Percentiles rank a stretch among this genome's conserved stretches.
phyloP scores from a whole-genome alignment of 2,888 invertebrate species.

The Subacronicta megacephala region DNA sequence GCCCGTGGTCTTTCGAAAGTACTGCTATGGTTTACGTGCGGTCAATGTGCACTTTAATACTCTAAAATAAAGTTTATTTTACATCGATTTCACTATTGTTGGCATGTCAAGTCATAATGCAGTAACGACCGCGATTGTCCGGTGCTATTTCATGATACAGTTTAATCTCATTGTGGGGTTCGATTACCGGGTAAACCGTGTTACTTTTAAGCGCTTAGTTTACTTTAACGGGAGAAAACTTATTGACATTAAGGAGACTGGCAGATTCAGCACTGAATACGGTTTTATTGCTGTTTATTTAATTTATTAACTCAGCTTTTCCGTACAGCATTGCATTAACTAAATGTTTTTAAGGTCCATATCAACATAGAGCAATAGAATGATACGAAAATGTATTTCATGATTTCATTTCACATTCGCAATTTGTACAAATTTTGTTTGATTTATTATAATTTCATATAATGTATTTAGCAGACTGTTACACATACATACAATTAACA shows the following conservation, averaged over 20 bases:
- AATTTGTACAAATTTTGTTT: too few species aligned
- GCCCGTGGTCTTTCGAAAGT: constrained; percentile 71
- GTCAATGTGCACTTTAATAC: constrained; percentile 44
- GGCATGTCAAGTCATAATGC: constrained; percentile 63
- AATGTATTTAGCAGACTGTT: too few species aligned
- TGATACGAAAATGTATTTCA: too few species aligned
- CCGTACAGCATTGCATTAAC: not conserved
- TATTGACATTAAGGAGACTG: constrained; percentile 33
- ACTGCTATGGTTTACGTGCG: constrained; percentile 64
- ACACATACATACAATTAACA: too few species aligned
- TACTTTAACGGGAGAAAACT: constrained; percentile 44
- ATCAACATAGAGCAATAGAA: too few species aligned
- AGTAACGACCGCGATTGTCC: constrained; percentile 72
- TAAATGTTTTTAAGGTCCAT: not conserved
- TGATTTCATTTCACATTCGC: too few species aligned
- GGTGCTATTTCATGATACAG: constrained; percentile 73
- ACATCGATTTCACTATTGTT: constrained; percentile 28
- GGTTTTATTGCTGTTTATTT: constrained; percentile 1
- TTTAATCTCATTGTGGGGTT: constrained; percentile 61
- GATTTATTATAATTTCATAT: too few species aligned
- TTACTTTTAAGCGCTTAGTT: constrained; percentile 55
- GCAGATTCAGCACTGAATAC: constrained; percentile 12
- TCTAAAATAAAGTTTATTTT: constrained; percentile 52
- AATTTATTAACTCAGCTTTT: not conserved
- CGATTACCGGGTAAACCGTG: constrained; percentile 55